Evolutionary conservation across 2,888 invertebrate genomes (phyloP).

Genomic region (Neocrepidodera transversa): DNA sequence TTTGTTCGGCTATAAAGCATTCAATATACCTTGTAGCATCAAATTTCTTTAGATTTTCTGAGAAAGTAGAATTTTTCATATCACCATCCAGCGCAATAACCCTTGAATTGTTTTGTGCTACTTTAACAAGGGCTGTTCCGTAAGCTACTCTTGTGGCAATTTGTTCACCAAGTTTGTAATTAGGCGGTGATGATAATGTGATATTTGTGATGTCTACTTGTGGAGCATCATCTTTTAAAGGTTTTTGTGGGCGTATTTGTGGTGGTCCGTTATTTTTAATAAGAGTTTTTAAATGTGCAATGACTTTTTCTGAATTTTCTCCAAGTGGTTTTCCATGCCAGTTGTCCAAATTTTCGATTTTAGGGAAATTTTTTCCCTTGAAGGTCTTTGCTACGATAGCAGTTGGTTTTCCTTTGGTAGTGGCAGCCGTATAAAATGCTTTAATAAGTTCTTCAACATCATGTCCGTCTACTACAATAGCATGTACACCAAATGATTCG

Average conservation of each 20-base stretch:
- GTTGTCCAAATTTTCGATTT: conserved; percentile 91
- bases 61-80: conserved; percentile 98
- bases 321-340: conserved; percentile 99
- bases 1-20: conserved; percentile 99
- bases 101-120: conserved; percentile 75
- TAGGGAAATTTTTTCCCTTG: conserved; percentile 90
- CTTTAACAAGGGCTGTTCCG: conserved; percentile 91
- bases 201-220: conserved; percentile 76
- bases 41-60: conserved; percentile 85
- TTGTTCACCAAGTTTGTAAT: conserved; percentile 77
- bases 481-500: conserved; percentile 90
- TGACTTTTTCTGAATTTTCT: conserved; percentile 74
- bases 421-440: conserved; percentile 82
- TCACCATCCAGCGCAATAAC: conserved; percentile 97
- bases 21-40: conserved; percentile 85
- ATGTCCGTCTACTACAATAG: conserved; percentile 95
- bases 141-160: conserved; percentile 94
- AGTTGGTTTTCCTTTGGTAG: conserved; percentile 82
- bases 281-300: conserved; percentile 70
- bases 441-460: conserved; percentile 90
- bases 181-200: conserved; percentile 79
- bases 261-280: conserved; percentile 73
- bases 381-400: conserved; percentile 95
- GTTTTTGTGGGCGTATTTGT: conserved; percentile 69
- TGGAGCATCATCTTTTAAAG: conserved; percentile 73